phyloP scores from a whole-genome alignment of 2,888 invertebrate genomes.

The Tridacna gigas region DNA sequence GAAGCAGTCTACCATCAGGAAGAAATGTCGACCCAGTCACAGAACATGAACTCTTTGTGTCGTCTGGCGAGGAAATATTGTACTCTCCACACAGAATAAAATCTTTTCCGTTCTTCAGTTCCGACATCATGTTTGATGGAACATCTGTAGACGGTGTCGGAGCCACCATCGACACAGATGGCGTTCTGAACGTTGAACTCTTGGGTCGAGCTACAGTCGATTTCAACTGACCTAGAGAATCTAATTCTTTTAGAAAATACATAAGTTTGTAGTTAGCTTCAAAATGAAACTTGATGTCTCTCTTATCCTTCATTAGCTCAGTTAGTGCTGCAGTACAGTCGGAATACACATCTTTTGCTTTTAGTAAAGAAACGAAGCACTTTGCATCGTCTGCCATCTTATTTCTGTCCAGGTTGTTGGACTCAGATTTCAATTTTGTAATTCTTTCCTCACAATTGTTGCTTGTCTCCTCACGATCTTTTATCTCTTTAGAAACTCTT shows the following conservation, averaged over 20 bases:
- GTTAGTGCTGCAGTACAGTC: constrained; percentile 34
- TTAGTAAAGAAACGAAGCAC: constrained; percentile 43
- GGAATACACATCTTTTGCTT: constrained; percentile 30
- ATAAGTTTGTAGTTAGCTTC: constrained; percentile 47
- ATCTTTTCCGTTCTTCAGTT: constrained; percentile 36
- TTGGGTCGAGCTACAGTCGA: constrained; percentile 17
- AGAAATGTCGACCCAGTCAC: constrained; percentile 42
- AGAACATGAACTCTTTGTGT: constrained; percentile 32
- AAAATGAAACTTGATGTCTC: constrained; percentile 36
- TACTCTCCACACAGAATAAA: constrained; percentile 45
- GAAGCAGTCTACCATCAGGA: constrained; percentile 46
- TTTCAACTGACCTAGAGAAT: constrained; percentile 44
- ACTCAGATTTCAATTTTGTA: constrained; percentile 23
- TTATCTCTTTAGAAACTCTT: constrained; percentile 38
- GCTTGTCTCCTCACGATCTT: constrained; percentile 25
- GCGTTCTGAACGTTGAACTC: constrained; percentile 11
- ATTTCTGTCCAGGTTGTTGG: constrained; percentile 25
- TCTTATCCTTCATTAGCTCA: constrained; percentile 37
- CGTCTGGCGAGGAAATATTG: constrained; percentile 27
- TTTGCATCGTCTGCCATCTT: constrained; percentile 38
- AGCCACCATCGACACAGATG: constrained; percentile 1
- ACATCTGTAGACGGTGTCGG: constrained; percentile 30
- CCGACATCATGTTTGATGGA: constrained; percentile 35
- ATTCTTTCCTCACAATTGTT: constrained; percentile 34
- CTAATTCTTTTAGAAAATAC: constrained; percentile 41